These are phyloP conservation scores for Hassar affinis DNA, from an alignment of 2,113 vertebrate genomes.

Conservation along the genomic window DNA sequence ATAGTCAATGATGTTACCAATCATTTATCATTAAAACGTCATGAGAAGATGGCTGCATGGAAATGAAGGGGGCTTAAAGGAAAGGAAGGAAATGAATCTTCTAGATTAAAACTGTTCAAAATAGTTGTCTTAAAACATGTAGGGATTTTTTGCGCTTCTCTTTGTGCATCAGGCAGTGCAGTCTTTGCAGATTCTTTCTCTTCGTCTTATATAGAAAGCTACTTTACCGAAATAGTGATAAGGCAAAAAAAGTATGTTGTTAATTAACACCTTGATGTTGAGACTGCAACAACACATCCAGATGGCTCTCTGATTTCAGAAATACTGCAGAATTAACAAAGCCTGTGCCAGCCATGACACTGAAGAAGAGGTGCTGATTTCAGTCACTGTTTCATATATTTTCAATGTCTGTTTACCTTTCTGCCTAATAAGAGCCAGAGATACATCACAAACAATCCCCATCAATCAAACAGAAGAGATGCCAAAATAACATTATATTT, in stretches of 20 bases:
- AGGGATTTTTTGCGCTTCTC: too few relatives aligned
- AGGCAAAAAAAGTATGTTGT: conserved; percentile 10
- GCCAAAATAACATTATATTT: background rate
- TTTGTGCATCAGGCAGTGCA: background rate
- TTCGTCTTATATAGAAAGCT: background rate
- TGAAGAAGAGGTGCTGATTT: background rate
- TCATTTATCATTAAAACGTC: background rate
- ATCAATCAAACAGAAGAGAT: background rate
- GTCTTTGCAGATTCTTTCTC: too few relatives aligned
- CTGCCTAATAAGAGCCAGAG: background rate
- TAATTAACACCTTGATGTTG: conserved; percentile 19
- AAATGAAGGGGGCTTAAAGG: background rate
- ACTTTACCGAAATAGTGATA: background rate
- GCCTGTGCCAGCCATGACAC: background rate
- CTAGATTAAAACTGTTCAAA: background rate
- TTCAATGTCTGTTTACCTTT: background rate
- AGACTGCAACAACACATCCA: conserved; percentile 1
- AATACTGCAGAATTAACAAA: conserved; percentile 16
- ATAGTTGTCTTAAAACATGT: background rate
- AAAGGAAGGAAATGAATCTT: background rate
- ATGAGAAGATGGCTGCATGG: background rate
- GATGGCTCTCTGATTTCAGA: conserved; percentile 1
- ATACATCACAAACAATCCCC: background rate
- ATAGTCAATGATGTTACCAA: background rate
- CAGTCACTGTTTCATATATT: background rate